A percentile compares a stretch with the other conserved stretches of the same genome.
Evolutionary conservation across 2,113 vertebrate species (phyloP).

Genomic region (Ancistrus triradiatus): DNA sequence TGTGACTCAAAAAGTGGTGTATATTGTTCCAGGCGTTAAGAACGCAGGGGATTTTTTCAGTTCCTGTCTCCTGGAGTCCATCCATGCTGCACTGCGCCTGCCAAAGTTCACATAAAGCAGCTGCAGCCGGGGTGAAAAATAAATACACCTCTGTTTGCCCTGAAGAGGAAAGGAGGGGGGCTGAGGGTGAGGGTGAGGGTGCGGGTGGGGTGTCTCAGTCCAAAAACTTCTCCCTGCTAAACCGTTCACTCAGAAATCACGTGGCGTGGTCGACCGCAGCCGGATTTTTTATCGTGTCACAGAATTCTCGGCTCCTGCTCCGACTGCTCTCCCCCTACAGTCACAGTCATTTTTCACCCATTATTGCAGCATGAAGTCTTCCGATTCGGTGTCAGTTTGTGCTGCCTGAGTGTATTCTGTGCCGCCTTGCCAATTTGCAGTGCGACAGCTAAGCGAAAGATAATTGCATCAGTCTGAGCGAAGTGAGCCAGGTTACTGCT

Average conservation of each 20-base stretch:
- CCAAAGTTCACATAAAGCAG: conserved; percentile 46
- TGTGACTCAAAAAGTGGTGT: conserved; percentile 35
- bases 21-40: conserved; percentile 39
- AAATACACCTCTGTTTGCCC: conserved; percentile 46
- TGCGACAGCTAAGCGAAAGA: conserved; percentile 1
- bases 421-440: conserved; percentile 4
- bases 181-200: neutral
- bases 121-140: conserved; percentile 48
- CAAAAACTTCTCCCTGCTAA: conserved; percentile 9
- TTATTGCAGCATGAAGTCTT: neutral
- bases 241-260: conserved; percentile 27
- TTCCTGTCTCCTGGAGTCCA: conserved; percentile 43
- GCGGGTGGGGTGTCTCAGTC: conserved; percentile 17
- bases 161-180: conserved; percentile 22
- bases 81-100: conserved; percentile 28
- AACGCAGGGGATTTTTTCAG: conserved; percentile 38
- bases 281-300: conserved; percentile 25
- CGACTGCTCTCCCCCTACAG: conserved; percentile 10
- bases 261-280: conserved; percentile 10
- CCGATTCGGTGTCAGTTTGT: neutral
- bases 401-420: neutral
- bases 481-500: conserved; percentile 23
- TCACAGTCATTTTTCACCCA: neutral
- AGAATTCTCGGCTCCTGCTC: conserved; percentile 6
- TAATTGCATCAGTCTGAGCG: conserved; percentile 29